Evolutionary conservation across 2,888 invertebrate species (phyloP).

Genomic region (Poecilus cupreus): DNA sequence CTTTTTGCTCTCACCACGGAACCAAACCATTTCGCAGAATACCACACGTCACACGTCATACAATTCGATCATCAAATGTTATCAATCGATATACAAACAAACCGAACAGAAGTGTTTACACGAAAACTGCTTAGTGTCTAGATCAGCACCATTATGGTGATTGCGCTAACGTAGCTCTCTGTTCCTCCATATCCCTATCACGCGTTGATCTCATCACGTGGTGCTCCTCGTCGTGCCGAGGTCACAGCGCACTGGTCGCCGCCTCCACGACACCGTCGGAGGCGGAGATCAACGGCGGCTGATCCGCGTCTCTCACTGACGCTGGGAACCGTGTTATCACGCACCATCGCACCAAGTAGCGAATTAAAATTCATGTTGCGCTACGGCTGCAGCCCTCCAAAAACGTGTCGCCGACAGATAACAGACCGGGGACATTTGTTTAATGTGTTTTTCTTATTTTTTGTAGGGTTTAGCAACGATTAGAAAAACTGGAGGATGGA

Average conservation of each 20-base stretch:
- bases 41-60: too few species aligned
- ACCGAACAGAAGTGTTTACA: too few species aligned
- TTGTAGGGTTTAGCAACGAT: background rate
- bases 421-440: conserved; percentile 18
- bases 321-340: conserved; percentile 65
- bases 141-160: too few species aligned
- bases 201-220: background rate
- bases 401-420: conserved; percentile 43
- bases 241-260: background rate
- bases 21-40: background rate
- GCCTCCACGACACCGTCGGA: background rate
- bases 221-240: background rate
- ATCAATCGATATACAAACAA: too few species aligned
- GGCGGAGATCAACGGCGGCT: conserved; percentile 13
- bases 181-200: background rate
- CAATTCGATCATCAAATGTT: too few species aligned
- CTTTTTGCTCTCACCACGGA: background rate
- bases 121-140: too few species aligned
- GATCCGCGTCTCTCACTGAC: background rate
- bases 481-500: background rate
- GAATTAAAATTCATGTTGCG: conserved; percentile 70
- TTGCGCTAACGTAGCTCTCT: too few species aligned
- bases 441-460: background rate
- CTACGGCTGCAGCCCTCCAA: conserved; percentile 25
- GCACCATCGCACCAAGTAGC: conserved; percentile 67